phyloP scores from a whole-genome alignment of 2,113 vertebrate genomes.

The Pelecanoides urinatrix region DNA sequence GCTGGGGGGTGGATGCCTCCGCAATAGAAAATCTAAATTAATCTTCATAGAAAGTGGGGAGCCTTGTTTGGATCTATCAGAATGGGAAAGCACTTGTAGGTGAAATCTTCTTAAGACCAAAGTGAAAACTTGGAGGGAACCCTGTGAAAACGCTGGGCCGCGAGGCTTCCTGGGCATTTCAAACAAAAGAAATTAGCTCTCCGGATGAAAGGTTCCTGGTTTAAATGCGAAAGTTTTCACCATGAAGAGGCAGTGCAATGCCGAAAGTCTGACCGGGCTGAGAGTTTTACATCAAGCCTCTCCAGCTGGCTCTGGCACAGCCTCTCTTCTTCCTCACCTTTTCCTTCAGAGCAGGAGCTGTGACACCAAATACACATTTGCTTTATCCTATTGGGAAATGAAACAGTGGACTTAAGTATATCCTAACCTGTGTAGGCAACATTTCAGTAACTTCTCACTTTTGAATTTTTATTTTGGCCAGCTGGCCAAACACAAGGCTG shows the following conservation, averaged over 20 bases:
- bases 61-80: constrained; percentile 60
- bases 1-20: constrained; percentile 26
- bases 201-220: background rate
- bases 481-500: background rate
- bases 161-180: constrained; percentile 4
- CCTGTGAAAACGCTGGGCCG: constrained; percentile 44
- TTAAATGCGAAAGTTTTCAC: constrained; percentile 33
- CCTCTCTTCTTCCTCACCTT: background rate
- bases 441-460: background rate
- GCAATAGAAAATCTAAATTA: constrained; percentile 74
- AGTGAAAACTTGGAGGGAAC: constrained; percentile 40
- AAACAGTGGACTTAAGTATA: background rate
- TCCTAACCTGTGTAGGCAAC: background rate
- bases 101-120: constrained; percentile 71
- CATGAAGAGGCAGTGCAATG: background rate
- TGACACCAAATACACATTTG: background rate
- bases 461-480: background rate
- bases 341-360: background rate
- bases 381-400: background rate
- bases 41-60: constrained; percentile 64
- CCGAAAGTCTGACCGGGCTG: background rate
- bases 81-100: constrained; percentile 69
- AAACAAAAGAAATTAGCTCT: constrained; percentile 52
- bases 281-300: background rate
- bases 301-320: background rate